Percentiles rank a stretch among this genome's conserved stretches.
Conservation (phyloP, 2,113 vertebrate genomes). For the Lepus americanus region DNA sequence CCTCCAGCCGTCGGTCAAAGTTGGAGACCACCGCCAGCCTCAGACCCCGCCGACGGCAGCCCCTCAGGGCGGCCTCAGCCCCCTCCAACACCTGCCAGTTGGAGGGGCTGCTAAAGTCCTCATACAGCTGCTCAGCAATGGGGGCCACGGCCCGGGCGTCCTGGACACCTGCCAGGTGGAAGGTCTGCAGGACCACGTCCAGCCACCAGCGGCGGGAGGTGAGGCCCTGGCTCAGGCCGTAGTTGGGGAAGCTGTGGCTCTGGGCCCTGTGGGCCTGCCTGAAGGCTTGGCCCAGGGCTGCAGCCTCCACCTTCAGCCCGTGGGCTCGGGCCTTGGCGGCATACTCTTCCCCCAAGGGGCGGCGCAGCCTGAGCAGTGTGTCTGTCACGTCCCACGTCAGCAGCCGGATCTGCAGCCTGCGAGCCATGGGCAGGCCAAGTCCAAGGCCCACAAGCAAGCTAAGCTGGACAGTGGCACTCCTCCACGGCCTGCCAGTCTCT, state of each 20-base stretch:
- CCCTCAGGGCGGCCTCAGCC: conserved; percentile 87
- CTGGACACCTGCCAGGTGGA: conserved; percentile 88
- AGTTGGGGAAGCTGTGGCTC: conserved; percentile 91
- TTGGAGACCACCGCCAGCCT: conserved; percentile 93
- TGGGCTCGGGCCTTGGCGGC: conserved; percentile 88
- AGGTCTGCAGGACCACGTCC: conserved; percentile 90
- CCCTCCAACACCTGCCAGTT: conserved; percentile 94
- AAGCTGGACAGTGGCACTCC: not conserved
- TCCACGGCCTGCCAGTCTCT: not conserved
- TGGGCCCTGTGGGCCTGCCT: conserved; percentile 85
- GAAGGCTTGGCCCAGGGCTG: conserved; percentile 88
- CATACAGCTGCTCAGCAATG: conserved; percentile 91
- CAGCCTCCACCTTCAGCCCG: conserved; percentile 88
- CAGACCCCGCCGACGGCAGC: conserved; percentile 89
- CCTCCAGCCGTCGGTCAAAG: conserved; percentile 93
- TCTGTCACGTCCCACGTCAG: conserved; percentile 96
- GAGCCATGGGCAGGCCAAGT: conserved; percentile 62
- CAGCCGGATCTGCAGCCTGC: conserved; percentile 86
- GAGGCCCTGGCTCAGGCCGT: conserved; percentile 90
- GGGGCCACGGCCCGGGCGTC: conserved; percentile 86
- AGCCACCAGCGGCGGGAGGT: conserved; percentile 93
- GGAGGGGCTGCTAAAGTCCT: conserved; percentile 87
- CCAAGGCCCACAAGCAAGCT: not conserved
- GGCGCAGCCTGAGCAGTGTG: conserved; percentile 93
- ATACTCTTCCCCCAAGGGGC: conserved; percentile 92